Conservation (phyloP, 2,113 vertebrate genomes). For the Neotoma lepida region DNA sequence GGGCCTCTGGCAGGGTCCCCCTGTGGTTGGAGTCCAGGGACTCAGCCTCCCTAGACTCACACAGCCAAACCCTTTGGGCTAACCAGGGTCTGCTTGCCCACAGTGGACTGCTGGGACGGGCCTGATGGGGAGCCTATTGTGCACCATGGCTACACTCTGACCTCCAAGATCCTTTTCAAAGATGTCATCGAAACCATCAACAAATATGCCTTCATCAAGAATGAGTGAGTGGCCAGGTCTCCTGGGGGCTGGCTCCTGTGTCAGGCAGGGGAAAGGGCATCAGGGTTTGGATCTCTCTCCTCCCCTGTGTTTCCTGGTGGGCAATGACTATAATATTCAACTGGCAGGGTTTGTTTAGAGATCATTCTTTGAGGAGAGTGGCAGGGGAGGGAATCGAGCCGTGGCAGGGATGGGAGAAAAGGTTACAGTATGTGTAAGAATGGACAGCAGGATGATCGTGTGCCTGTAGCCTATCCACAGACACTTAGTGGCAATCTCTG, state of each 20-base stretch:
- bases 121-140: constrained; percentile 97
- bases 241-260: rapidly evolving
- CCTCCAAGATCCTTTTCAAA: constrained; percentile 98
- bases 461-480: background rate
- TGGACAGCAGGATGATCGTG: rapidly evolving
- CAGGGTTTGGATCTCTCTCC: background rate
- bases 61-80: background rate
- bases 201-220: constrained; percentile 96
- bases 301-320: background rate
- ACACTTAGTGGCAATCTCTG: rapidly evolving
- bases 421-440: rapidly evolving
- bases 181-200: constrained; percentile 98
- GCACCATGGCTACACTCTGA: constrained; percentile 97
- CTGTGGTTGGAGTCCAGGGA: background rate
- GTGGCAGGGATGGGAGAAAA: rapidly evolving
- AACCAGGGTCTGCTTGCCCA: background rate
- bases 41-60: background rate
- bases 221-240: constrained; percentile 89
- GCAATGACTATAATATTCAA: background rate
- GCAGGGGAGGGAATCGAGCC: background rate
- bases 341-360: background rate
- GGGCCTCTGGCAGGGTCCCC: background rate
- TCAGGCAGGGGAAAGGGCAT: rapidly evolving
- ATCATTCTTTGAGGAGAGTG: background rate
- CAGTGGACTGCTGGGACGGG: constrained; percentile 99